phyloP scores from a whole-genome alignment of 64 coral and sea anemone genomes.

The Montipora foliosa region DNA sequence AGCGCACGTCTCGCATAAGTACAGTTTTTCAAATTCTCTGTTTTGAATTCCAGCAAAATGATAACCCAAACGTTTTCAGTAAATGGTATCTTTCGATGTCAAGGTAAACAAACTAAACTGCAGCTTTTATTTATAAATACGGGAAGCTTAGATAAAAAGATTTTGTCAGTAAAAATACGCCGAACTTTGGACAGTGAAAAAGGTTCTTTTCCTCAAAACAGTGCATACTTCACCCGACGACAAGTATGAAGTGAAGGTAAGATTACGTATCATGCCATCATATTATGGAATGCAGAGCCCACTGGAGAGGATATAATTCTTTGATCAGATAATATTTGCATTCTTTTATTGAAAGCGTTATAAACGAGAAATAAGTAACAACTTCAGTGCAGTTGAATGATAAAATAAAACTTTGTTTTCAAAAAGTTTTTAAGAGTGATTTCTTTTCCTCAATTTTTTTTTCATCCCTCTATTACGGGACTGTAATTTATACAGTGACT shows the following conservation, averaged over 20 bases:
- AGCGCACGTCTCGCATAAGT: neutral
- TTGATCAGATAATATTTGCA: neutral
- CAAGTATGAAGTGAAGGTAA: neutral
- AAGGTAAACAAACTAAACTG: neutral
- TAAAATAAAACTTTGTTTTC: no score
- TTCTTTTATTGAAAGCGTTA: neutral
- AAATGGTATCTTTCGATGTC: neutral
- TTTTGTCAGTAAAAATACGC: neutral
- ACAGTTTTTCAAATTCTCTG: neutral
- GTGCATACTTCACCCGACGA: neutral
- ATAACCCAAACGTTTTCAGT: neutral
- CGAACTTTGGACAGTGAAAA: neutral
- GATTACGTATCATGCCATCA: neutral
- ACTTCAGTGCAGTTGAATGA: neutral
- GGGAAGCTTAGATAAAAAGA: neutral
- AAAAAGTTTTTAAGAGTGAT: no score
- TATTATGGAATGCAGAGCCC: neutral
- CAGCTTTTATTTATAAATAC: constrained; percentile 22
- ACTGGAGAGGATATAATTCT: neutral
- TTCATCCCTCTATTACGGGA: no score
- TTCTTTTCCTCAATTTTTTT: no score
- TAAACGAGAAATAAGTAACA: neutral
- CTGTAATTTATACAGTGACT: no score
- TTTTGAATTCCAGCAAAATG: neutral
- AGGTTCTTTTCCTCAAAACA: neutral